These are phyloP conservation scores for Tethya wilhelma DNA, from an alignment of 37 sponge, comb jelly and placozoan species.

Conservation along the genomic window DNA sequence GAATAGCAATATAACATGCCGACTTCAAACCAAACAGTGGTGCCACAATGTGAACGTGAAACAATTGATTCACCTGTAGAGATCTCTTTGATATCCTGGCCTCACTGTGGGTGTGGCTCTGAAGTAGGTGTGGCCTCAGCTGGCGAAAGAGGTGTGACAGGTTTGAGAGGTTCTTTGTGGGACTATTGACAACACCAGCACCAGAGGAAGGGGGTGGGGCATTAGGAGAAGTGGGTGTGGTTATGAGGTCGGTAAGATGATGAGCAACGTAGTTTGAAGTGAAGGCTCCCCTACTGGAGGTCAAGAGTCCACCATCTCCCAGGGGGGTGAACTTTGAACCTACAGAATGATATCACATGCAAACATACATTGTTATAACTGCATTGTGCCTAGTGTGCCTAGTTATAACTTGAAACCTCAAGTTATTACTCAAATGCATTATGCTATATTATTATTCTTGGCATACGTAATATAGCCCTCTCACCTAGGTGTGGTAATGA, in stretches of 20 bases:
- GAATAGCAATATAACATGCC: too few relatives aligned
- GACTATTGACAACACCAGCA: constrained; percentile 4
- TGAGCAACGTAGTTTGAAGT: constrained; percentile 57
- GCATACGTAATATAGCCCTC: too few relatives aligned
- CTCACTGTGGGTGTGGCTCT: too few relatives aligned
- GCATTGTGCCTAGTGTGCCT: too few relatives aligned
- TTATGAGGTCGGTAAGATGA: constrained; percentile 27
- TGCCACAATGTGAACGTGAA: too few relatives aligned
- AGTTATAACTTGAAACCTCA: too few relatives aligned
- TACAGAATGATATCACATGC: neutral
- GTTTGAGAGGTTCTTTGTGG: constrained; percentile 63
- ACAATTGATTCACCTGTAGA: too few relatives aligned
- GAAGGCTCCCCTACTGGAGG: constrained; percentile 19
- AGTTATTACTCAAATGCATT: too few relatives aligned
- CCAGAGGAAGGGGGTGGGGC: neutral
- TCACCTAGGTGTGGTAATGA: constrained; percentile 25
- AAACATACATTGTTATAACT: neutral
- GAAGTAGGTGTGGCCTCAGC: constrained; percentile 34
- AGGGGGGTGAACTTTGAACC: neutral
- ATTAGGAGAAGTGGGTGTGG: neutral
- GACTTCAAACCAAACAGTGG: too few relatives aligned
- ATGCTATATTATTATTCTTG: too few relatives aligned
- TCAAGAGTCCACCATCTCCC: neutral
- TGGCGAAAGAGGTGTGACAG: constrained; percentile 73
- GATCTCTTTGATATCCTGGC: constrained; percentile 37